Base-by-base conservation (phyloP, 2,888 invertebrate genomes). In the Luperina nickerlii region DNA sequence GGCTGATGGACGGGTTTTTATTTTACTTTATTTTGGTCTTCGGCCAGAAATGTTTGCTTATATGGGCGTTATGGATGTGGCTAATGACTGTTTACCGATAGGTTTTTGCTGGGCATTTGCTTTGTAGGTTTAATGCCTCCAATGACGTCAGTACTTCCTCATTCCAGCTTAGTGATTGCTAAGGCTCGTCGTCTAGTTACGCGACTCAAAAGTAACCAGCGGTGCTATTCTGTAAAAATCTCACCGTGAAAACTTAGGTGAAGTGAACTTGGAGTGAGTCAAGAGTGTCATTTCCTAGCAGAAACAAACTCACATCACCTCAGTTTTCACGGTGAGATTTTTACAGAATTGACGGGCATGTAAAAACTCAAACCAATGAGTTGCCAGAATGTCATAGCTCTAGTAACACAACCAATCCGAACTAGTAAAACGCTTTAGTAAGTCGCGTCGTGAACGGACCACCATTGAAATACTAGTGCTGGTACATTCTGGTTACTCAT, bases 71-170 rank as follows among this genome's bases (percentile, higher is more conserved):
- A 85, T 67, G 70, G 67, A 80, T 72, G 80, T 63, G 48, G 68
- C 72, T 84, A 84, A 84, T 79, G 70, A 84, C 84, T 84, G 79
- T 79, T 84, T 27, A 66, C 57, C 62, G 85, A 79, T 63, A 79
- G 79, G 71, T 63, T 79, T 60, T 84, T 84, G 42, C 70, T 27
- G 60, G 42, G 2, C 8, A 57, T 63, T 77, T n/a, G 45, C 67
- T 80, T 67, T 67, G 60, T 32, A 83, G 67, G 63, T 48, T 77
- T 48, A 76, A 6, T 6, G 7, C 27, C 20, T 57, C 62, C 7
- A 42, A n/a, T 65, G 63, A 77, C 32, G 51, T 78, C 27, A 65
- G 24, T 42, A 18, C 76, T 74, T 60, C 5, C 32, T 77, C 63
- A 45, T 54, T 78, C 8, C 24, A 20, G 63, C 18, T 51, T 42